Conservation (phyloP, 2,888 invertebrate species). For the Pogonocherus hispidulus region DNA sequence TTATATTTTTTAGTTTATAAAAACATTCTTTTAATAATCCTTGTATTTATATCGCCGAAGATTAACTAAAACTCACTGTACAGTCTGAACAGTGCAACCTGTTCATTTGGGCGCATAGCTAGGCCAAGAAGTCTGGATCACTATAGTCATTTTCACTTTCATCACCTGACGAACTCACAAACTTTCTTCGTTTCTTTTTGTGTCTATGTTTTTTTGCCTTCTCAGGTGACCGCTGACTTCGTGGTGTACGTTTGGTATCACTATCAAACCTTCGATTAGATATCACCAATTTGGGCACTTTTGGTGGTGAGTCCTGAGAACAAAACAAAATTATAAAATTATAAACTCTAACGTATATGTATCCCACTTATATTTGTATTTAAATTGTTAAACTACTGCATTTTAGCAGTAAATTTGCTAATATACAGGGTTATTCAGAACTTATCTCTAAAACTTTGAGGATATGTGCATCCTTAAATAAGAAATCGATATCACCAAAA, state of each 20-base stretch:
- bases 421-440: too few relatives aligned
- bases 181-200: constrained; percentile 73
- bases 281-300: constrained; percentile 71
- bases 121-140: constrained; percentile 71
- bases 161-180: constrained; percentile 72
- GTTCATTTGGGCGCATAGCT: constrained; percentile 54
- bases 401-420: too few relatives aligned
- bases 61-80: constrained; percentile 60
- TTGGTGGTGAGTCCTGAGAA: constrained; percentile 64
- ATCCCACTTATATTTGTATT: too few relatives aligned
- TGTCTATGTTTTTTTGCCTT: constrained; percentile 69
- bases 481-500: too few relatives aligned
- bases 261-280: constrained; percentile 67
- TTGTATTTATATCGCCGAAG: constrained; percentile 48
- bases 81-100: constrained; percentile 57
- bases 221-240: constrained; percentile 66
- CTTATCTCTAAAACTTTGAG: too few relatives aligned
- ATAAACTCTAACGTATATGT: too few relatives aligned
- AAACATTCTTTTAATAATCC: constrained; percentile 42
- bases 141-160: constrained; percentile 78
- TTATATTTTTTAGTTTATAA: constrained; percentile 44
- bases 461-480: too few relatives aligned
- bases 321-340: not conserved
- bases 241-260: constrained; percentile 65
- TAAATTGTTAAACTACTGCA: too few relatives aligned